Evolutionary conservation across 37 sponge, comb jelly and placozoan species (phyloP), one percentile per base, ranked within the genome.

Genomic region (Mnemiopsis leidyi): DNA sequence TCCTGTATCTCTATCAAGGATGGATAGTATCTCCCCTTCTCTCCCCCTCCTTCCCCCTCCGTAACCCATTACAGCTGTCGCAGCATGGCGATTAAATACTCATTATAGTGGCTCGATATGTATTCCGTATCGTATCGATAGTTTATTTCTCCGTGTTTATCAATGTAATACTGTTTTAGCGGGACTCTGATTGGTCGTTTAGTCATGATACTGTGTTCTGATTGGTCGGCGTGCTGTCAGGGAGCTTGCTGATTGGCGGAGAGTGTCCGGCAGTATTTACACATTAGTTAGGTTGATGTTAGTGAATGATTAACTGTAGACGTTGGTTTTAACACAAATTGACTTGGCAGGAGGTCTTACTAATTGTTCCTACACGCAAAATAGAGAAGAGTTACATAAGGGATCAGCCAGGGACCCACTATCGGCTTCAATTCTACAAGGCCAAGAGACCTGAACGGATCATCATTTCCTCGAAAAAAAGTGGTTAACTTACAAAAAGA

Each of bases 11-110:
- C 75, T 71, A 13, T 18, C 75, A n/a, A n/a, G n/a, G n/a, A n/a
- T n/a, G n/a, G n/a, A n/a, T n/a, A n/a, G n/a, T n/a, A n/a, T 71
- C 75, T 71, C 75, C 20, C 75, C 20, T 25, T 71, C 75, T 71
- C 75, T 71, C 75, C 20, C 75, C 30, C 75, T 18, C 75, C 20
- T 25, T 71, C 75, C 20, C 75, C 20, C 75, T 71, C 75, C 30
- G 30, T 71, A n/a, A 3, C 75, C 30, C 75, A 29, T 28, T 71
- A n/a, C 30, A n/a, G 5, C 75, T 71, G 30, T 5, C 75, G 3
- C 7, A 71, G 30, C 25, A 7, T 29, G 2, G 30, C n/a, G 30
- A n/a, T 29, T 28, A 71, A n/a, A 71, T 28, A 71, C 30, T 71
- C 75, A 71, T n/a, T 71, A 28, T 71, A 71, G 75, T 71, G 75